Conservation (phyloP, 2,888 invertebrate species). For the Diplolepis rosae region DNA sequence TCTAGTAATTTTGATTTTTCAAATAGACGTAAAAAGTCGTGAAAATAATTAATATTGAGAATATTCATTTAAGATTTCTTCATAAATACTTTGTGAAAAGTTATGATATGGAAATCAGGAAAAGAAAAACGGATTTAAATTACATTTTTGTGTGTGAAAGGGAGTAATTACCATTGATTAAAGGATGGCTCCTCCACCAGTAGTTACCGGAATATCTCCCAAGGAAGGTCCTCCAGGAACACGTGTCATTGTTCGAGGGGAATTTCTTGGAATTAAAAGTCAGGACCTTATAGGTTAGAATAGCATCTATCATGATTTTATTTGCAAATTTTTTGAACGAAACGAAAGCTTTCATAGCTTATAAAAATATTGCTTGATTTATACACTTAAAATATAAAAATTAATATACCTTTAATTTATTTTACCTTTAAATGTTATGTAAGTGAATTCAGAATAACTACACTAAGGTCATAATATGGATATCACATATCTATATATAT, state of each 20-base stretch:
- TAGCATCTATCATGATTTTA: not conserved
- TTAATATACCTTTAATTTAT: not conserved
- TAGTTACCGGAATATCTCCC: slow-evolving; percentile 97
- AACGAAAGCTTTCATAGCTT: not conserved
- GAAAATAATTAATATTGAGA: too few relatives aligned
- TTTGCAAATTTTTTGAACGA: not conserved
- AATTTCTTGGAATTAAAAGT: slow-evolving; percentile 91
- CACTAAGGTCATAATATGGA: too few relatives aligned
- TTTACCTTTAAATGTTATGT: not conserved
- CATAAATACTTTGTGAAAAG: too few relatives aligned
- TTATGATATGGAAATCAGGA: too few relatives aligned
- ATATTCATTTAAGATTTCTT: too few relatives aligned
- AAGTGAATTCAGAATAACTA: too few relatives aligned
- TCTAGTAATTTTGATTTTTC: too few relatives aligned
- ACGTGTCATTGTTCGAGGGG: slow-evolving; percentile 94
- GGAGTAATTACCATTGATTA: not conserved
- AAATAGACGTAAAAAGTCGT: too few relatives aligned
- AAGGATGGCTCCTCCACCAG: slow-evolving; percentile 79
- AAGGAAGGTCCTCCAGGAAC: slow-evolving; percentile 99
- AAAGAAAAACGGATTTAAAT: not conserved
- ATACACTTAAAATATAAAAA: not conserved
- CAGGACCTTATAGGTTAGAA: slow-evolving; percentile 88
- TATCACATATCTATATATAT: too few relatives aligned
- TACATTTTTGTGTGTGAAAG: not conserved
- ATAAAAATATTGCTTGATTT: not conserved